Conservation (phyloP, 2,888 invertebrate species). For the Lathronympha strigana region DNA sequence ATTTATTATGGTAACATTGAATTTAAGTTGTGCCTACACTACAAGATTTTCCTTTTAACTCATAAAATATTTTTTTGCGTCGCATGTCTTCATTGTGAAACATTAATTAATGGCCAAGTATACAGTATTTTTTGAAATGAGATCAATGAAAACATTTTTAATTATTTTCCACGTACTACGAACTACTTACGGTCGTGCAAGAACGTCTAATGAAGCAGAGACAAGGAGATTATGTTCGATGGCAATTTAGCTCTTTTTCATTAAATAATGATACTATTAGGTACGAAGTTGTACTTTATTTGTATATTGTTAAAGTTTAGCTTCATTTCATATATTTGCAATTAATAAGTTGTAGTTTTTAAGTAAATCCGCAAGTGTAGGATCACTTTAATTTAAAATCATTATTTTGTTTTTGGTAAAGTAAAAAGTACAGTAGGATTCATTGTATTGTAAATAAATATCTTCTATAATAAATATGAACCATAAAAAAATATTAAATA, state of each 20-base stretch:
- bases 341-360: too few species aligned
- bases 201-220: background rate
- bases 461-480: background rate
- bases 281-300: background rate
- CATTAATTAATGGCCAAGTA: too few species aligned
- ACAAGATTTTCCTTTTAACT: too few species aligned
- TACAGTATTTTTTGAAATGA: too few species aligned
- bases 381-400: too few species aligned
- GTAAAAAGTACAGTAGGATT: too few species aligned
- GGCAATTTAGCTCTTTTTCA: background rate
- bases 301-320: background rate
- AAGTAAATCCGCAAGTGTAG: too few species aligned
- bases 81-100: too few species aligned
- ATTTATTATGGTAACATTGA: slow-evolving; percentile 45
- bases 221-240: background rate
- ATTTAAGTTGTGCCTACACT: slow-evolving; percentile 10
- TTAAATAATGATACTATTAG: background rate
- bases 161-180: background rate
- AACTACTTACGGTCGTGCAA: background rate
- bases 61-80: too few species aligned
- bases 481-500: background rate
- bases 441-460: background rate
- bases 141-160: background rate
- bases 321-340: background rate
- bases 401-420: too few species aligned